Base-by-base conservation (phyloP, 2,113 vertebrate genomes). In the Hirundichthys speculiger region DNA sequence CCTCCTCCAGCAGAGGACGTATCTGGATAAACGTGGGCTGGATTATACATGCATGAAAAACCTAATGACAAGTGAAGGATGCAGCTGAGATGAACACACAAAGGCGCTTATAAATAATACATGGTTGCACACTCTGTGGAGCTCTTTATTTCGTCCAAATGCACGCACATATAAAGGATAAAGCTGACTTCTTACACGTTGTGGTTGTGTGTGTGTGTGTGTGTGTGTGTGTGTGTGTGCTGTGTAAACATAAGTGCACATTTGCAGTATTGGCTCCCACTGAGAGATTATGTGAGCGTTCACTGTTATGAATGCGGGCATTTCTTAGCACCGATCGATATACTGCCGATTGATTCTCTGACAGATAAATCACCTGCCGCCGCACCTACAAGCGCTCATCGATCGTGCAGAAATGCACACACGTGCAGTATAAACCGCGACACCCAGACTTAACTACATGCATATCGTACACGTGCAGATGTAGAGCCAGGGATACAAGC, bases 1-100 rank as follows among this genome's bases (percentile, higher is more conserved):
- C 56, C 53, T 76, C 69, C 73, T 64, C 49, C 74, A 41, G 72
- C 34, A 3, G 48, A 53, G 40, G 30, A 52, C 20, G 19, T 56
- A 20, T 76, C 58, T 59, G 62, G 41, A 65, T 75, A 48, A 60
- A 71, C 73, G 73, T 80, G 66, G 77, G 68, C 66, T 56, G 71
- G 48, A 75, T 83, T 86, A 81, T 52, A 64, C 71, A 89, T 82
- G 79, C 76, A 81, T 81, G 81, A 84, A 56, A 79, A 79, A 39
- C 27, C 20, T 55, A 77, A 84, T 84, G 63, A 53, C 77, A 71
- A 68, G 52, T 55, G 65, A 86, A 71, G 55, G 69, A 75, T 75
- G 73, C 68, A 85, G 84, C 75, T 84, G 87, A 82, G 78, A 70
- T 67, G 13, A 48, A 22, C 40, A 41, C 42, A 52, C 64, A 56